Evolutionary conservation across 2,797 vertebrate species (phyloP).

Genomic region (Gymnothorax reevesii): DNA sequence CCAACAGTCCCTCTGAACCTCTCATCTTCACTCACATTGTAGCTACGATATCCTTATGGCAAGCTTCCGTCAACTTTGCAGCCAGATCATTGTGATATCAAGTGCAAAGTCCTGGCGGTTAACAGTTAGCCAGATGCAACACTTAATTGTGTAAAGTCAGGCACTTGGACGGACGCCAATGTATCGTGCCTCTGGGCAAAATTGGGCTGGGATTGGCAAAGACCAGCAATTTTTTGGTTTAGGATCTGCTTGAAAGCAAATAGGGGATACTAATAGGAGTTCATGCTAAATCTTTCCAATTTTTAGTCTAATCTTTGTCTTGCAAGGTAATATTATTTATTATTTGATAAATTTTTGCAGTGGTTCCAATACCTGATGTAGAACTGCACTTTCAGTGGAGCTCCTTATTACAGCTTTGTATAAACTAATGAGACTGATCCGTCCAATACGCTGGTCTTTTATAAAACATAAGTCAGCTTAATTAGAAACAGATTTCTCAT

Average conservation of each 20-base stretch:
- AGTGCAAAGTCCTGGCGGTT: not conserved
- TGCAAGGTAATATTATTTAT: conserved; percentile 13
- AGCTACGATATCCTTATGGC: not conserved
- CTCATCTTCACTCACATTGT: not conserved
- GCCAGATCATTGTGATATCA: not conserved
- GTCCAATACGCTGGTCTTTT: conserved; percentile 24
- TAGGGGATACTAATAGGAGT: not conserved
- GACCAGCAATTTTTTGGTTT: not conserved
- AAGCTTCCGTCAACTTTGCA: not conserved
- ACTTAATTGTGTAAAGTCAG: not conserved
- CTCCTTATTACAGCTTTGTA: conserved; percentile 39
- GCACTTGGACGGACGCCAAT: not conserved
- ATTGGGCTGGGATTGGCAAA: conserved; percentile 39
- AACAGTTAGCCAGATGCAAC: not conserved
- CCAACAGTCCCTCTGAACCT: not conserved
- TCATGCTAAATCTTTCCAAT: conserved; percentile 7
- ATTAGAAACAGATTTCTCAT: conserved; percentile 30
- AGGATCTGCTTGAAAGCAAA: not conserved
- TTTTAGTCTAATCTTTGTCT: conserved; percentile 28
- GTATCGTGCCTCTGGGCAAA: not conserved
- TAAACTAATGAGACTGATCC: conserved; percentile 36
- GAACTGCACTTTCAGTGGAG: not conserved
- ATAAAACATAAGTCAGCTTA: conserved; percentile 2
- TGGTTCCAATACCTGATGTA: conserved; percentile 36
- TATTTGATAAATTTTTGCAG: conserved; percentile 6